These are phyloP conservation scores for Triplophysa rosa DNA, from an alignment of 2,113 vertebrate genomes.

Conservation along the genomic window DNA sequence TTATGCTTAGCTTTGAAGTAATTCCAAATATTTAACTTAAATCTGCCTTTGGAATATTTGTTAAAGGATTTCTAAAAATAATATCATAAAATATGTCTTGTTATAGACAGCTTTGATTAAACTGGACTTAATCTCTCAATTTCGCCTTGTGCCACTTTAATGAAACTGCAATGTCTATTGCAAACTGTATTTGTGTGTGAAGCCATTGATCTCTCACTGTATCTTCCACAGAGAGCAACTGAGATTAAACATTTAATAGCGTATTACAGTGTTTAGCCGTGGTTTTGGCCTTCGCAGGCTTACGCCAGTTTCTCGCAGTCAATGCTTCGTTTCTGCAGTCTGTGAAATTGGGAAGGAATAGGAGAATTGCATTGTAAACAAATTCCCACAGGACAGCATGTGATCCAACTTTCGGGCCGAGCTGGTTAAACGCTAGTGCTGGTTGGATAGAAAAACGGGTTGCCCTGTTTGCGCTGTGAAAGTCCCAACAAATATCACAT, in stretches of 20 bases:
- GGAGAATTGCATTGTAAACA: conserved; percentile 49
- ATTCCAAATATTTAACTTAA: too few species aligned
- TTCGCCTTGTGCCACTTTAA: neutral
- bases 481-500: conserved; percentile 42
- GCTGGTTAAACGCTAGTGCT: conserved; percentile 36
- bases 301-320: conserved; percentile 41
- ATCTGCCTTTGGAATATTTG: too few species aligned
- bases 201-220: conserved; percentile 47
- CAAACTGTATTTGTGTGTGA: conserved; percentile 38
- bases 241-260: conserved; percentile 53
- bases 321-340: conserved; percentile 33
- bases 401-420: conserved; percentile 40
- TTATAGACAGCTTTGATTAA: conserved; percentile 2
- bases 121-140: conserved; percentile 5
- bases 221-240: conserved; percentile 35
- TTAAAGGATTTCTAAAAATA: too few species aligned
- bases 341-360: conserved; percentile 48
- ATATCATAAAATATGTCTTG: neutral
- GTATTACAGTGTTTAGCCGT: conserved; percentile 48
- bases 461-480: conserved; percentile 46
- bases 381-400: conserved; percentile 46
- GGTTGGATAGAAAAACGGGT: conserved; percentile 34
- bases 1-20: too few species aligned
- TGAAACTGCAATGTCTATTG: neutral
- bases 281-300: conserved; percentile 42